phyloP scores from a whole-genome alignment of 1,140 invertebrate genomes.

The Aphidius ervi region DNA sequence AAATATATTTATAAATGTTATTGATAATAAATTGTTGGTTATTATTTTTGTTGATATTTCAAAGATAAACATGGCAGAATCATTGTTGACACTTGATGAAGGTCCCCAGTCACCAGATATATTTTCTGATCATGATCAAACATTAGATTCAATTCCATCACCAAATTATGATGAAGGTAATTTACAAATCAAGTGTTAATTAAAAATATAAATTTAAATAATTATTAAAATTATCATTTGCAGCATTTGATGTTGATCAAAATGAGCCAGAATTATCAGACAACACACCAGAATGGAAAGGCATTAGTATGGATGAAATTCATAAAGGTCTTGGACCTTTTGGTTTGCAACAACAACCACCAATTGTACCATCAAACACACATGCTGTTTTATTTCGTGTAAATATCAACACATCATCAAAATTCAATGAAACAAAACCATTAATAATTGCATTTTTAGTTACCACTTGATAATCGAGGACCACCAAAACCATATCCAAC shows the following conservation, averaged over 20 bases:
- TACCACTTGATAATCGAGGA: slow-evolving; percentile 40
- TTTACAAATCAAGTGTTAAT: slow-evolving; percentile 7
- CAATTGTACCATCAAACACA: slow-evolving; percentile 37
- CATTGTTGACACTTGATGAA: slow-evolving; percentile 35
- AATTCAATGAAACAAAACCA: no score
- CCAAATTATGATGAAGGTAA: slow-evolving; percentile 26
- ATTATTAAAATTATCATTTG: slow-evolving; percentile 4
- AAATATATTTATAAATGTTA: no score
- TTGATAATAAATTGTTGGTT: no score
- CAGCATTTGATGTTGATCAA: slow-evolving; percentile 32
- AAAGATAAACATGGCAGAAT: slow-evolving; percentile 30
- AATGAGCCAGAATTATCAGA: slow-evolving; percentile 36
- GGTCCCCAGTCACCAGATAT: slow-evolving; percentile 32
- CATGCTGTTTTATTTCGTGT: slow-evolving; percentile 49
- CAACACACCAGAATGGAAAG: slow-evolving; percentile 45
- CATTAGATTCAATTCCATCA: slow-evolving; percentile 18
- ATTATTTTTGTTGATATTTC: no score
- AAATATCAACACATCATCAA: background rate
- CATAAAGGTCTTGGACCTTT: slow-evolving; percentile 38
- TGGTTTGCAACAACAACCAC: slow-evolving; percentile 42
- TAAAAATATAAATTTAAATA: background rate
- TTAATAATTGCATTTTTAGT: slow-evolving; percentile 25
- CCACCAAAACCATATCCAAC: slow-evolving; percentile 62
- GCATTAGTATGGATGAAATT: slow-evolving; percentile 48
- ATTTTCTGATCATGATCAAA: slow-evolving; percentile 35